These are phyloP conservation scores for Trichopoda pennipes DNA, from an alignment of 2,888 invertebrate species.

Conservation along the genomic window DNA sequence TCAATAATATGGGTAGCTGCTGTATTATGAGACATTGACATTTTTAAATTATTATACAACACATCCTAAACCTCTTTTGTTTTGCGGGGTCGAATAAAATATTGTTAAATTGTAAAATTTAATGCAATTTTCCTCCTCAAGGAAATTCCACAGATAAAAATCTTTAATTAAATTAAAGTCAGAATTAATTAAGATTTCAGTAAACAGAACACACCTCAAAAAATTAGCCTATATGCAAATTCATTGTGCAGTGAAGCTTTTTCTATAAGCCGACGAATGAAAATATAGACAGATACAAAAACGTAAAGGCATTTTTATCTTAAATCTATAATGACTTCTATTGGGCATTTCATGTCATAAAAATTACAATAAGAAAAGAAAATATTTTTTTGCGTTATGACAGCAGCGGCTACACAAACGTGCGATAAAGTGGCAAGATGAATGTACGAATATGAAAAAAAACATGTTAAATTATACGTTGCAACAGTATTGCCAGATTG, in stretches of 20 bases:
- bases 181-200: slow-evolving; percentile 43
- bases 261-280: slow-evolving; percentile 5
- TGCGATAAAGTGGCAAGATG: slow-evolving; percentile 28
- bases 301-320: slow-evolving; percentile 53
- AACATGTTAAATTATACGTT: slow-evolving; percentile 44
- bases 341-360: slow-evolving; percentile 57
- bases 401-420: slow-evolving; percentile 15
- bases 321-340: slow-evolving; percentile 60
- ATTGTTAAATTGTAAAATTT: background rate
- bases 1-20: too few species aligned
- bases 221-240: background rate
- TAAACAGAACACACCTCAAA: slow-evolving; percentile 37
- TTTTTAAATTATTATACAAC: too few species aligned
- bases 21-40: too few species aligned
- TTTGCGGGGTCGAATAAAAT: background rate
- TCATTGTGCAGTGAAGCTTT: slow-evolving; percentile 27
- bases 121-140: background rate
- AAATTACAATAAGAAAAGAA: slow-evolving; percentile 49
- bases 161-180: slow-evolving; percentile 24
- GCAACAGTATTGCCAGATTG: too few species aligned
- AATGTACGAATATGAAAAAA: slow-evolving; percentile 21
- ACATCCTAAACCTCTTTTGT: too few species aligned
- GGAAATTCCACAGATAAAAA: slow-evolving; percentile 38
- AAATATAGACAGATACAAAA: background rate
- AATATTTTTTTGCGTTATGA: slow-evolving; percentile 42